phyloP scores from a whole-genome alignment of 2,888 invertebrate species.

The Cataglyphis altisquamis region DNA sequence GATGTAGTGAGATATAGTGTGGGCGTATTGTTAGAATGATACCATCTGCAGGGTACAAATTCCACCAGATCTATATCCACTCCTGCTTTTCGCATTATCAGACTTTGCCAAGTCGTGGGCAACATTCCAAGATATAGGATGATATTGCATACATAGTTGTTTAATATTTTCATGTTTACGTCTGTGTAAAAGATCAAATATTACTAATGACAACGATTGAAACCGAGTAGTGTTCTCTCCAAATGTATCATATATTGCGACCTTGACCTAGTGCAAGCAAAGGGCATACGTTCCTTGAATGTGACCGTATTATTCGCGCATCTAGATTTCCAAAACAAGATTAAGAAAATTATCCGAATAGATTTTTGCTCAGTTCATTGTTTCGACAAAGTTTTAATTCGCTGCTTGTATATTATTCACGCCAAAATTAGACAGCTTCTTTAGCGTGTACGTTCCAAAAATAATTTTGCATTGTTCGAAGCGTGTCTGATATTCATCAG shows the following conservation, averaged over 20 bases:
- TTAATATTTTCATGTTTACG: slow-evolving; percentile 48
- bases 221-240: slow-evolving; percentile 9
- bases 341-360: not conserved
- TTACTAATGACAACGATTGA: slow-evolving; percentile 39
- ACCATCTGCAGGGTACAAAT: slow-evolving; percentile 33
- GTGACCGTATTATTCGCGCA: not conserved
- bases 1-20: not conserved
- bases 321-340: not conserved
- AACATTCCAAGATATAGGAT: slow-evolving; percentile 51
- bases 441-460: not conserved
- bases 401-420: not conserved
- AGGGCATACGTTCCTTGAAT: not conserved
- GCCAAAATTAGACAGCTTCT: not conserved
- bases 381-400: not conserved
- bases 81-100: slow-evolving; percentile 16
- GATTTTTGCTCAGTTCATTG: not conserved
- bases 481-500: not conserved
- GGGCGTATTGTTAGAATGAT: not conserved
- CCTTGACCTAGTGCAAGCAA: not conserved
- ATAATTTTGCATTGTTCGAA: not conserved
- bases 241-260: not conserved
- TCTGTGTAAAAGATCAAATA: not conserved
- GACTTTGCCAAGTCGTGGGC: slow-evolving; percentile 53
- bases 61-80: slow-evolving; percentile 33
- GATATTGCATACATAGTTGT: slow-evolving; percentile 9